Base-by-base conservation (phyloP, 1,140 invertebrate genomes). In the Lasaia peninsularis region DNA sequence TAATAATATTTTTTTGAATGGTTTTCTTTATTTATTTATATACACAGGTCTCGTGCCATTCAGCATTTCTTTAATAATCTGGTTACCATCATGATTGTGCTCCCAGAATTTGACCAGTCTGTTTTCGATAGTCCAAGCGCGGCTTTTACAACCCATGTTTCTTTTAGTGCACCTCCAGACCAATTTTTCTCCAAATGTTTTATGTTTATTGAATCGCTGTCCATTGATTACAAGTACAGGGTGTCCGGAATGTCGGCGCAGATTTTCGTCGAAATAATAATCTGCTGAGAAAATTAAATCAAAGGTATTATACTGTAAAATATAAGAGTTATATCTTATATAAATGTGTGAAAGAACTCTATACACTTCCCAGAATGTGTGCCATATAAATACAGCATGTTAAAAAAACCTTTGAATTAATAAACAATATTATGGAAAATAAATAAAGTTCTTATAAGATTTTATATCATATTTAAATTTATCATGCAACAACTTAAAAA, bases 11-110 rank as follows among this genome's bases (percentile, higher is more conserved):
- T 37, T 6, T 37, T 37, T 0, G 6, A 7, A 16, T 7, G 7
- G 3, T 37, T 3, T 16, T 40, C 2, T 40, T 21, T 48, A 21
- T n/a, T 48, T 21, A 1, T 48, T 48, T 21, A 21, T 20, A n/a
- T 48, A 48, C 20, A 48, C 44, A 5, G 44, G 44, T 48, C 44
- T 18, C 21, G 18, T 48, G 20, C 44, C 44, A 48, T 48, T 48
- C 0, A 48, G 20, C 44, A 48, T 48, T 21, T 48, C 44, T 20
- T 48, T 20, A n/a, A 48, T 48, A 2, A 48, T 48, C 20, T 48
- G 44, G 11, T 48, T 21, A 1, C 44, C 44, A 12, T 48, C 44
- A 20, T 48, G 44, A 20, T 48, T 48, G n/a, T 48, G 44, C n/a
- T 24, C 18, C 44, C 44, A 48, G 44, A 21, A 48, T n/a, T 48